phyloP scores from a whole-genome alignment of 2,113 vertebrate species.

The Polyodon spathula region DNA sequence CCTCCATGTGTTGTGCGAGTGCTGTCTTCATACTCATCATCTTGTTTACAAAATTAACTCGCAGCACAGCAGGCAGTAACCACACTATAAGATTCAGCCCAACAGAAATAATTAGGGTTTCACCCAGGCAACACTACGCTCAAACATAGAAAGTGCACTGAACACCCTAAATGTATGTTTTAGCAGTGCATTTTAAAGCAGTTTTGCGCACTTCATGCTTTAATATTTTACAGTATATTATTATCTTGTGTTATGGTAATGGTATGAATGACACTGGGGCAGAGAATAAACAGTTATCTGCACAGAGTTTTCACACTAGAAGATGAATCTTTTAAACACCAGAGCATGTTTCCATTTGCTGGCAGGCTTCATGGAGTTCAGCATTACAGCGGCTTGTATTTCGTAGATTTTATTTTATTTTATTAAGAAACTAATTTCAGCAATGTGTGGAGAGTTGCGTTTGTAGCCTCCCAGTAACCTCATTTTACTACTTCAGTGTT shows the following conservation, averaged over 20 bases:
- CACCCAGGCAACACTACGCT: conserved; percentile 61
- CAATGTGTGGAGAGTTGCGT: neutral
- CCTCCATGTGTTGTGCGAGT: conserved; percentile 42
- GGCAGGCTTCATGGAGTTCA: neutral
- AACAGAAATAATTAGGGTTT: conserved; percentile 76
- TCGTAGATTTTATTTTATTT: neutral
- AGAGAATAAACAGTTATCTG: too few species aligned
- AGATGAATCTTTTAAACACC: neutral
- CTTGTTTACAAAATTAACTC: conserved; percentile 76
- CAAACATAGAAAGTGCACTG: conserved; percentile 52
- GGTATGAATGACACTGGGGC: too few species aligned
- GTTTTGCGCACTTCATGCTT: conserved; percentile 68
- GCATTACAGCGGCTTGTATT: too few species aligned
- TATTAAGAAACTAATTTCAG: neutral
- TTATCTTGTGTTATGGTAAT: too few species aligned
- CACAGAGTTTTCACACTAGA: neutral
- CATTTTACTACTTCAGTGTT: conserved; percentile 57
- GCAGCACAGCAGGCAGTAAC: conserved; percentile 75
- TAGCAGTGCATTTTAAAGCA: conserved; percentile 71
- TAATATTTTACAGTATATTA: conserved; percentile 55
- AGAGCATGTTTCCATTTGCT: conserved; percentile 1
- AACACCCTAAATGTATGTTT: conserved; percentile 68
- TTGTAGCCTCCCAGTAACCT: conserved; percentile 54
- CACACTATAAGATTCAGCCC: conserved; percentile 63
- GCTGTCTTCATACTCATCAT: conserved; percentile 53